These are phyloP conservation scores for Pyxicephalus adspersus DNA, from an alignment of 2,113 vertebrate species.

Conservation along the genomic window DNA sequence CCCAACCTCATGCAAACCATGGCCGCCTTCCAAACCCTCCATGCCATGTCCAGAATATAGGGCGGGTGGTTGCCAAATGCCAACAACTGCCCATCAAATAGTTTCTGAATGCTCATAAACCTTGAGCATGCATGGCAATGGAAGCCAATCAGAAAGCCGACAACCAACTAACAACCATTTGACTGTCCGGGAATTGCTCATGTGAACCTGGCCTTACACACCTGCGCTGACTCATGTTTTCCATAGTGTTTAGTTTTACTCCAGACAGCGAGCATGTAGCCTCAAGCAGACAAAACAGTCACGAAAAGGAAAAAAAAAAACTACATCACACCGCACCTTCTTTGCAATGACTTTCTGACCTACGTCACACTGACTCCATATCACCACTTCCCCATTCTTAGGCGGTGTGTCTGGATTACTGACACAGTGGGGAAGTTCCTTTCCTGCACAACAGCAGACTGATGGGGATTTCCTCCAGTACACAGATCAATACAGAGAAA, in stretches of 20 bases:
- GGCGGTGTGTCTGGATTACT: not conserved
- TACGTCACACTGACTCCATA: constrained; percentile 23
- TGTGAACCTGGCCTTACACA: no score
- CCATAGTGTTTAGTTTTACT: not conserved
- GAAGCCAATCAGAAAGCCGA: no score
- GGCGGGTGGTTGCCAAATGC: no score
- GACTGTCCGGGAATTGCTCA: no score
- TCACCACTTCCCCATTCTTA: constrained; percentile 35
- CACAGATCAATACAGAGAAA: no score
- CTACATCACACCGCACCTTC: not conserved
- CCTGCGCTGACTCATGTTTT: not conserved
- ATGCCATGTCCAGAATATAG: no score
- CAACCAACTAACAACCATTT: no score
- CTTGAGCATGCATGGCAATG: no score
- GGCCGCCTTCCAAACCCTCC: no score
- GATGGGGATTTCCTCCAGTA: not conserved
- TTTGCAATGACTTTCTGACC: not conserved
- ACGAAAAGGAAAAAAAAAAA: constrained; percentile 11
- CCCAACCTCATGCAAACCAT: no score
- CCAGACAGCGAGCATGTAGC: constrained; percentile 3
- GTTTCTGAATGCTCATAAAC: no score
- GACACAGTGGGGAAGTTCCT: not conserved
- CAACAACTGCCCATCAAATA: no score
- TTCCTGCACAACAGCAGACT: not conserved
- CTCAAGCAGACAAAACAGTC: constrained; percentile 11